These are phyloP conservation scores for Halictus rubicundus DNA, from an alignment of 1,140 invertebrate species.

Conservation along the genomic window DNA sequence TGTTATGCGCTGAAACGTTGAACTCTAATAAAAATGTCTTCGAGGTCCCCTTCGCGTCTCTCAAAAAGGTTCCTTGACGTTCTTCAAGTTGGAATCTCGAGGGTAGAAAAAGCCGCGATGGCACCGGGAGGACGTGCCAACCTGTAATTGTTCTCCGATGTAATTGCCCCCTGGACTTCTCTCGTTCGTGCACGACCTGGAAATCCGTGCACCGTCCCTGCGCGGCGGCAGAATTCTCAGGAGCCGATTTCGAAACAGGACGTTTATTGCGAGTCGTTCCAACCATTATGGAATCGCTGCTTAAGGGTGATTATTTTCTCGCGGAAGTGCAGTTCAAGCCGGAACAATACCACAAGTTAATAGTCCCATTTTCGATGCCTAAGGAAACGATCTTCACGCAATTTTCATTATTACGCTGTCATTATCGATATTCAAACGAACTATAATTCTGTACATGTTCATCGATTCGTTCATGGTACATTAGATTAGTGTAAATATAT, in stretches of 20 bases:
- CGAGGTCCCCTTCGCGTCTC: slow-evolving; percentile 24
- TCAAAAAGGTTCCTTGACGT: slow-evolving; percentile 58
- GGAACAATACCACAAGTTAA: background rate
- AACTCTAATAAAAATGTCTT: slow-evolving; percentile 32
- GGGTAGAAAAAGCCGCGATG: slow-evolving; percentile 67
- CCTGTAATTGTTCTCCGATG: slow-evolving; percentile 74
- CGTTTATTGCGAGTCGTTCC: slow-evolving; percentile 30
- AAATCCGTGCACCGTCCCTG: slow-evolving; percentile 21
- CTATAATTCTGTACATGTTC: too few relatives aligned
- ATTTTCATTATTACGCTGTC: background rate
- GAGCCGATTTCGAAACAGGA: slow-evolving; percentile 37
- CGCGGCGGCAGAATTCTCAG: slow-evolving; percentile 18
- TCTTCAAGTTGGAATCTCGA: slow-evolving; percentile 64
- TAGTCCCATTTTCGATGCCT: background rate
- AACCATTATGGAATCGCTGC: slow-evolving; percentile 13
- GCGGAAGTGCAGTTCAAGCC: background rate
- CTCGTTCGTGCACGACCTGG: slow-evolving; percentile 38
- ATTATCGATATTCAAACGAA: too few relatives aligned
- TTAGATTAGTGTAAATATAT: too few relatives aligned
- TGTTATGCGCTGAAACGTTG: slow-evolving; percentile 24
- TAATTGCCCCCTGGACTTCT: slow-evolving; percentile 62
- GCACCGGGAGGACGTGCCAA: slow-evolving; percentile 69
- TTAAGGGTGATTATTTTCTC: background rate
- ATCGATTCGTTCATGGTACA: too few relatives aligned
- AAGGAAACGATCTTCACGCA: slow-evolving; percentile 1